These are phyloP conservation scores for Ostrea denselamellosa DNA, from an alignment of 1,140 invertebrate species.

Conservation along the genomic window DNA sequence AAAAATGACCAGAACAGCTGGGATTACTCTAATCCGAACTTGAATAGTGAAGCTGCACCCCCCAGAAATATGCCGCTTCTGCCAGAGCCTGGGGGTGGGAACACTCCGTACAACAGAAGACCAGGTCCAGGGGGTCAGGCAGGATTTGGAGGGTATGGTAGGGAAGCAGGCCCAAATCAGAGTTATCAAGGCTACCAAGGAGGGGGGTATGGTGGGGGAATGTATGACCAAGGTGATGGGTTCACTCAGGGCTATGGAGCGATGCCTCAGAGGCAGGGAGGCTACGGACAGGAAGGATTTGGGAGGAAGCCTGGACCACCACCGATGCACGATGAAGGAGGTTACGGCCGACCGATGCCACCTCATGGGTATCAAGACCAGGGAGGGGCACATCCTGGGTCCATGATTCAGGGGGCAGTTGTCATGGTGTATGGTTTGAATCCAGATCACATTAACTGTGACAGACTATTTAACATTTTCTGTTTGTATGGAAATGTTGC, in stretches of 20 bases:
- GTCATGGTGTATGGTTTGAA: conserved; percentile 99
- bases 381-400: conserved; percentile 65
- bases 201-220: conserved; percentile 35
- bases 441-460: conserved; percentile 94
- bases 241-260: conserved; percentile 47
- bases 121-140: conserved; percentile 12
- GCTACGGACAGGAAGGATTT: conserved; percentile 23
- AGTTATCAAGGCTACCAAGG: conserved; percentile 8
- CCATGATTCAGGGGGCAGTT: conserved; percentile 86
- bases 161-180: neutral
- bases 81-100: neutral
- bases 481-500: conserved; percentile 99
- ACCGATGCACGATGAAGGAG: conserved; percentile 40
- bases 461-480: conserved; percentile 98
- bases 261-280: conserved; percentile 30
- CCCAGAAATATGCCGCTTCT: conserved; percentile 14
- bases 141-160: neutral
- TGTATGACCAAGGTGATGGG: conserved; percentile 41
- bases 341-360: conserved; percentile 20
- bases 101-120: neutral
- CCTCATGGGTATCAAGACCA: conserved; percentile 29
- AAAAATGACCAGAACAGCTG: conserved; percentile 98
- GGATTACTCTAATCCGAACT: conserved; percentile 90
- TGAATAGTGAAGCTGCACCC: conserved; percentile 54
- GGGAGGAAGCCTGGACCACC: conserved; percentile 35